Evolutionary conservation across 2,888 invertebrate species (phyloP), one percentile per base, ranked within the genome.

Genomic region (Erebia palarica): DNA sequence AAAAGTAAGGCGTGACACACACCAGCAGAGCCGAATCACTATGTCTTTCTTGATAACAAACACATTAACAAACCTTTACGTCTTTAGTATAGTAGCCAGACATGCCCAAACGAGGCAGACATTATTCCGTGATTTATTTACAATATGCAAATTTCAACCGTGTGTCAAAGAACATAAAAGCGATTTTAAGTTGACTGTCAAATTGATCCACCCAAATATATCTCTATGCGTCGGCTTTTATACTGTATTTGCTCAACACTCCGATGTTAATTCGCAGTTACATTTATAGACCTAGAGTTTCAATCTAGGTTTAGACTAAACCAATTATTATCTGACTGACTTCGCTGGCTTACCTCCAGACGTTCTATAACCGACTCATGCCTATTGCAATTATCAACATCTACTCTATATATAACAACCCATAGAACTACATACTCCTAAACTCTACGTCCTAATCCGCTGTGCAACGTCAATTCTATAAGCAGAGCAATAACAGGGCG

Each of bases 271-370:
- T 61, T 13, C 14, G 11, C 63, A 63, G 47, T 63, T 27, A 21
- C 63, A 49, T 14, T 63, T 49, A 63, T 49, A 63, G 49, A 63
- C 49, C n/a, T n/a, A n/a, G n/a, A 63, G 63, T 14, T 63, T 13
- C 63, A 63, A 63, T 63, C 63, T 47, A 47, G 63, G 47, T 47
- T 49, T 63, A 49, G 63, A 63, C 63, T 63, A 49, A 63, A 63
- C 63, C 63, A 63, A 63, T 63, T 63, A 63, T 63, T 49, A 63
- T 61, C 61, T 61, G 61, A 61, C 60, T 36, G 14, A n/a, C 16
- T 63, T 49, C 47, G 3, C 49, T 63, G 63, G 63, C 63, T 21
- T 18, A 21, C 49, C 47, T 47, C 63, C 63, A 63, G 63, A 63
- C 21, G 63, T 63, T 49, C 49, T 63, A 63, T 63, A 63, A 63